Percentiles rank a stretch among this genome's conserved stretches.
These are phyloP conservation scores for Drepana falcataria DNA, from an alignment of 2,888 invertebrate species.

Conservation along the genomic window DNA sequence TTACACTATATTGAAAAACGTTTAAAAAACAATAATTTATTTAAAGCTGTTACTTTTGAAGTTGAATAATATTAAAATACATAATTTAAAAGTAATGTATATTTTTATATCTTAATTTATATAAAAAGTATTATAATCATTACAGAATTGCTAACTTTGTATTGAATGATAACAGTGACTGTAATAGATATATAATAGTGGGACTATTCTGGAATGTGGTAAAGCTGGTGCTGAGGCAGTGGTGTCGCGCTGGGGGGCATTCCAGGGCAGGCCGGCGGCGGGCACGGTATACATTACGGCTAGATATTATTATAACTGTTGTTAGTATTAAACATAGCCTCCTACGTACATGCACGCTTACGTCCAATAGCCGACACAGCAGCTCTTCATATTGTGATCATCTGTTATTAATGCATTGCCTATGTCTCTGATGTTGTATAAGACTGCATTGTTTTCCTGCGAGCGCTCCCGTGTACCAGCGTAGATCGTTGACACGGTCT, in stretches of 20 bases:
- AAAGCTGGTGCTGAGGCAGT: neutral
- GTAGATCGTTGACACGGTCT: neutral
- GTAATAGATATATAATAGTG: conserved; percentile 21
- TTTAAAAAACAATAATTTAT: conserved; percentile 38
- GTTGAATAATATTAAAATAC: conserved; percentile 64
- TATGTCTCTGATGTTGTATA: conserved; percentile 29
- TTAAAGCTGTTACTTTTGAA: conserved; percentile 58
- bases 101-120: conserved; percentile 74
- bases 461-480: neutral
- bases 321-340: conserved; percentile 41
- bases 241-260: conserved; percentile 13
- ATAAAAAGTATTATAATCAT: conserved; percentile 58
- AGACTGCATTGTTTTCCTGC: conserved; percentile 30
- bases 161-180: conserved; percentile 38
- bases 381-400: conserved; percentile 12
- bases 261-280: conserved; percentile 26
- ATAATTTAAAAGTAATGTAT: conserved; percentile 59
- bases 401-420: conserved; percentile 25
- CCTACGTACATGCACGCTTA: conserved; percentile 49
- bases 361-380: conserved; percentile 47
- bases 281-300: conserved; percentile 21
- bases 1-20: conserved; percentile 14
- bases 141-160: conserved; percentile 44
- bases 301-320: conserved; percentile 44
- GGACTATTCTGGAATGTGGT: conserved; percentile 19